These are phyloP conservation scores for Karalla daura DNA, from an alignment of 2,797 vertebrate genomes.

Conservation along the genomic window DNA sequence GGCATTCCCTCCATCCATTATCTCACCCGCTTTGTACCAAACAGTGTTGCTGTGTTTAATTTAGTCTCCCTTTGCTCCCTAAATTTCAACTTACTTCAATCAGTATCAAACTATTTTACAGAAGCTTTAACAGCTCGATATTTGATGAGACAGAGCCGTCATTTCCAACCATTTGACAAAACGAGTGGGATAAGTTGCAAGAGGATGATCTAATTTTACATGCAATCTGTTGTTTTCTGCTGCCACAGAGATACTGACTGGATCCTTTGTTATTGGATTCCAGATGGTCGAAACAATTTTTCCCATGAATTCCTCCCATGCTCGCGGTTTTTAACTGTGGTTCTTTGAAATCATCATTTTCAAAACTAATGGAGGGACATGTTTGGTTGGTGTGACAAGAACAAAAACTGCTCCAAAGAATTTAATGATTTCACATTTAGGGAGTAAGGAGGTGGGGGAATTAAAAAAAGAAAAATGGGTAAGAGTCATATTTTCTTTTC, in stretches of 20 bases:
- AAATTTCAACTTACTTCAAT: constrained; percentile 7
- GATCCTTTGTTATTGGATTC: constrained; percentile 40
- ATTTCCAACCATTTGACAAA: constrained; percentile 51
- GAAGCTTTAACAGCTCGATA: constrained; percentile 3
- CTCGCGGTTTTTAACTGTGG: constrained; percentile 3
- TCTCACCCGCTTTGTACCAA: no score
- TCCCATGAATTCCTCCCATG: constrained; percentile 31
- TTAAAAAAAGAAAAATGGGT: not conserved
- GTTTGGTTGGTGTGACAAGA: not conserved
- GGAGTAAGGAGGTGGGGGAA: not conserved
- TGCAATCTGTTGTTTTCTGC: constrained; percentile 66
- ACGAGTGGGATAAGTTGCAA: constrained; percentile 66
- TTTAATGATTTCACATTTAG: not conserved
- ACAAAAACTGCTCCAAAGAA: not conserved
- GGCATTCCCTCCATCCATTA: no score
- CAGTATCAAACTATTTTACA: not conserved
- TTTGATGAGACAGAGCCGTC: constrained; percentile 20
- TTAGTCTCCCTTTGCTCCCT: no score
- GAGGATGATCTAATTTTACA: constrained; percentile 48
- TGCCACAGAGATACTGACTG: constrained; percentile 34
- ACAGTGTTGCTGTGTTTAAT: no score
- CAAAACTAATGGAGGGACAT: constrained; percentile 11
- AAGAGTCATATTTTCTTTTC: not conserved
- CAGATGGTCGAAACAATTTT: constrained; percentile 52
- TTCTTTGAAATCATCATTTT: constrained; percentile 19